Evolutionary conservation across 2,797 vertebrate species (phyloP).

Genomic region (Etheostoma nigrum): DNA sequence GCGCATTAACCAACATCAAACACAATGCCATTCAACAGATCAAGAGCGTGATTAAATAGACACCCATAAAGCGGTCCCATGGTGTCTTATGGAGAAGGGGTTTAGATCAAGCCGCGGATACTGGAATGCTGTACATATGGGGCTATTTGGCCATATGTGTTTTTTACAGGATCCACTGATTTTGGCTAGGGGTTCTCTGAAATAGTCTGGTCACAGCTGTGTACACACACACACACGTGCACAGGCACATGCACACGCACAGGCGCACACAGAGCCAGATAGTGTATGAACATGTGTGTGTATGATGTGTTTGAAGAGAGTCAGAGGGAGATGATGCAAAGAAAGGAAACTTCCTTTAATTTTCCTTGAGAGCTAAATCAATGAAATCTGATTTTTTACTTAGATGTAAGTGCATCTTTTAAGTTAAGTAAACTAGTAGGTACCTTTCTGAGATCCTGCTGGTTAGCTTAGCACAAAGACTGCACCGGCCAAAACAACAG

Average conservation of each 20-base stretch:
- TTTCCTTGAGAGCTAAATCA: constrained; percentile 5
- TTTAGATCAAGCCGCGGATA: constrained; percentile 67
- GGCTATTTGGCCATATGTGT: constrained; percentile 49
- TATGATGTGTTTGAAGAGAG: constrained; percentile 27
- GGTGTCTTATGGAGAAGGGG: constrained; percentile 62
- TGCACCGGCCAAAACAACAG: background rate
- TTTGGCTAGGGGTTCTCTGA: constrained; percentile 25
- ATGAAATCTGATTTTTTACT: background rate
- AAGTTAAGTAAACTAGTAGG: too few species aligned
- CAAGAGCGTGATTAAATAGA: constrained; percentile 80
- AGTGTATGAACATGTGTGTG: constrained; percentile 12
- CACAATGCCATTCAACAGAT: constrained; percentile 76
- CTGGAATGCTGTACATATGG: constrained; percentile 66
- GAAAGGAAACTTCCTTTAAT: constrained; percentile 22
- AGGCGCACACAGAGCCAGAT: constrained; percentile 20
- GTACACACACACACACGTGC: background rate
- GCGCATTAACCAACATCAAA: constrained; percentile 78
- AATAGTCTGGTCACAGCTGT: constrained; percentile 29
- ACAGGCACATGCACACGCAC: constrained; percentile 21
- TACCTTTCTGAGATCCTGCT: background rate
- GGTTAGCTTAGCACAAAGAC: background rate
- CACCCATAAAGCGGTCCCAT: constrained; percentile 70
- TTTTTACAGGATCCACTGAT: constrained; percentile 66
- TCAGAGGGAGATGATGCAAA: constrained; percentile 35
- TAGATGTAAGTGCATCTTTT: background rate